A percentile compares a stretch with the other conserved stretches of the same genome.
phyloP scores from a whole-genome alignment of 2,888 invertebrate species.

The Blera fallax region DNA sequence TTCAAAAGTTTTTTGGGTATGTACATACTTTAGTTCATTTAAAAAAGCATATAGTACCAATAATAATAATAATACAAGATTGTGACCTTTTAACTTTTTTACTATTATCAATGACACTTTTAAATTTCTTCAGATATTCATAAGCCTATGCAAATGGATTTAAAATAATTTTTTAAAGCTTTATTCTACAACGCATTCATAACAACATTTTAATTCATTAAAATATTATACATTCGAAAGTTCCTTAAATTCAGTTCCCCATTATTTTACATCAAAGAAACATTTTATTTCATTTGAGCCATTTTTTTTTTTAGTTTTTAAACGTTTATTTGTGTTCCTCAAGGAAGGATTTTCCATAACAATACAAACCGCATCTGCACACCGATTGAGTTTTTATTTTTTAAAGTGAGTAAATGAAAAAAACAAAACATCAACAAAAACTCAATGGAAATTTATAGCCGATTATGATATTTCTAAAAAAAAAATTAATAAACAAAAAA shows the following conservation, averaged over 20 bases:
- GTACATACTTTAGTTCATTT: no score
- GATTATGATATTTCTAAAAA: slow-evolving; percentile 45
- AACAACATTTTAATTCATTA: slow-evolving; percentile 39
- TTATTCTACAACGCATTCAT: slow-evolving; percentile 4
- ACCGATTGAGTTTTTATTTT: slow-evolving; percentile 38
- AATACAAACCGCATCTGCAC: background rate
- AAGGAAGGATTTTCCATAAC: slow-evolving; percentile 58
- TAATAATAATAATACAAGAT: no score
- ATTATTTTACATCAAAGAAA: slow-evolving; percentile 45
- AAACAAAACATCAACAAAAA: slow-evolving; percentile 11
- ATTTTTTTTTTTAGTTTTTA: slow-evolving; percentile 58
- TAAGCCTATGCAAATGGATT: slow-evolving; percentile 45
- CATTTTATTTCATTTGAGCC: slow-evolving; percentile 55
- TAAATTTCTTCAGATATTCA: no score
- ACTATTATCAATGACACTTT: no score
- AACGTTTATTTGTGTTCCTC: slow-evolving; percentile 63
- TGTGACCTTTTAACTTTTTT: no score
- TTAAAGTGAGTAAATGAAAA: slow-evolving; percentile 35
- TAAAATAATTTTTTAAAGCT: background rate
- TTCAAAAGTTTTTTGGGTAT: no score
- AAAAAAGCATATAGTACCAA: no score
- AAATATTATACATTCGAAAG: slow-evolving; percentile 77
- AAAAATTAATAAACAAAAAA: slow-evolving; percentile 8
- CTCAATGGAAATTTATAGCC: slow-evolving; percentile 43
- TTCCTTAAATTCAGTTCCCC: slow-evolving; percentile 80